Evolutionary conservation across 2,113 vertebrate species (phyloP).

Genomic region (Prietella phreatophila): DNA sequence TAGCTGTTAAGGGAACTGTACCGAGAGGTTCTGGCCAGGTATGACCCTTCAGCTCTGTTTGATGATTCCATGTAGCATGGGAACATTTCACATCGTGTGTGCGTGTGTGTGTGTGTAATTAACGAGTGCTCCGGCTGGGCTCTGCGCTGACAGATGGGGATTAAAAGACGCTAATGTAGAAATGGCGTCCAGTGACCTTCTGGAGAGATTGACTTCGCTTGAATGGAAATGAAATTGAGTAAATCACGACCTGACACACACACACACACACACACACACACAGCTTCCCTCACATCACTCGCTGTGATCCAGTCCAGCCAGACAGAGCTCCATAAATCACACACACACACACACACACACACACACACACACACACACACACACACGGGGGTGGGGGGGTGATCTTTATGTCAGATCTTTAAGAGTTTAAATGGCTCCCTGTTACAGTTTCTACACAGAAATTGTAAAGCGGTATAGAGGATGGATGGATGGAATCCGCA

Average conservation of each 20-base stretch:
- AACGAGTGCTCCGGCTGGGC: slow-evolving; percentile 46
- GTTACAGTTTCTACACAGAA: too few relatives aligned
- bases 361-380: slow-evolving; percentile 8
- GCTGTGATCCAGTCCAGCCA: slow-evolving; percentile 74
- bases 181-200: slow-evolving; percentile 83
- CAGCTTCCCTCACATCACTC: slow-evolving; percentile 72
- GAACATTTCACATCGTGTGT: background rate
- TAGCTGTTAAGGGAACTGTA: slow-evolving; percentile 47
- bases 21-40: slow-evolving; percentile 4
- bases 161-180: slow-evolving; percentile 76
- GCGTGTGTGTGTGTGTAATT: slow-evolving; percentile 48
- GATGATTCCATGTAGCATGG: background rate
- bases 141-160: slow-evolving; percentile 70
- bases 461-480: too few relatives aligned
- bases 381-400: too few relatives aligned
- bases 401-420: background rate
- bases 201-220: slow-evolving; percentile 81
- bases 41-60: background rate
- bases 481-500: too few relatives aligned
- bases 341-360: slow-evolving; percentile 16
- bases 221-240: slow-evolving; percentile 82
- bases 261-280: slow-evolving; percentile 20
- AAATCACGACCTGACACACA: slow-evolving; percentile 72
- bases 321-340: slow-evolving; percentile 77
- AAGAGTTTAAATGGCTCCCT: background rate